Percentiles rank a stretch among this genome's conserved stretches.
Conservation (phyloP, 2,888 invertebrate genomes). For the Sminthurinus aureus region DNA sequence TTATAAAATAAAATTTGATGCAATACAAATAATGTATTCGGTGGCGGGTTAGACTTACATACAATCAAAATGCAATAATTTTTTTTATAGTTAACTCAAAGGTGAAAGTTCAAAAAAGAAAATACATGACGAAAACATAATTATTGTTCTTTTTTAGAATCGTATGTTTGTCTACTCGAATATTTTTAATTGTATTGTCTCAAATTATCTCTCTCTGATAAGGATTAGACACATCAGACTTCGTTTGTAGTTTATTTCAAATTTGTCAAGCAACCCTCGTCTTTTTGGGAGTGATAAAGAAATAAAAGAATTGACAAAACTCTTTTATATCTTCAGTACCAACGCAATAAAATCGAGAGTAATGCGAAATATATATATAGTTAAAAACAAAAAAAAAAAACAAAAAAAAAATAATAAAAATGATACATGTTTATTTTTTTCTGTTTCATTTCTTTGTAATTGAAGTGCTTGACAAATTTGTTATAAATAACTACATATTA, state of each 20-base stretch:
- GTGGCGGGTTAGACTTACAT: constrained; percentile 31
- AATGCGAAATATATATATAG: no score
- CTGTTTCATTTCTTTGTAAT: neutral
- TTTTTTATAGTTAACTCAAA: no score
- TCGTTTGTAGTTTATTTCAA: neutral
- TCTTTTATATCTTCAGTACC: neutral
- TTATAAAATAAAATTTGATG: constrained; percentile 16
- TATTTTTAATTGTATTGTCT: constrained; percentile 34
- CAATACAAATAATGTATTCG: constrained; percentile 28
- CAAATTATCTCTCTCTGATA: constrained; percentile 27
- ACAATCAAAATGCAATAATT: neutral
- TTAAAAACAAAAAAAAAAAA: no score
- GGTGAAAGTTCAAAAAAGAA: no score
- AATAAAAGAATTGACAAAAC: neutral
- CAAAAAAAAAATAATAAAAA: no score
- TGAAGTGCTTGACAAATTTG: constrained; percentile 25
- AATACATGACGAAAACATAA: no score
- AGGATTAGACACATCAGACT: constrained; percentile 35
- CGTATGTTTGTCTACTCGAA: constrained; percentile 17
- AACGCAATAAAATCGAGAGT: neutral
- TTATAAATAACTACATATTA: constrained; percentile 6
- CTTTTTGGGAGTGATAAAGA: neutral
- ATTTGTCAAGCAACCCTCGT: constrained; percentile 10
- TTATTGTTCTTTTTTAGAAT: neutral
- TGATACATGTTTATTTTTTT: neutral